These are phyloP conservation scores for Gortyna flavago DNA, from an alignment of 2,888 invertebrate species.

Conservation along the genomic window DNA sequence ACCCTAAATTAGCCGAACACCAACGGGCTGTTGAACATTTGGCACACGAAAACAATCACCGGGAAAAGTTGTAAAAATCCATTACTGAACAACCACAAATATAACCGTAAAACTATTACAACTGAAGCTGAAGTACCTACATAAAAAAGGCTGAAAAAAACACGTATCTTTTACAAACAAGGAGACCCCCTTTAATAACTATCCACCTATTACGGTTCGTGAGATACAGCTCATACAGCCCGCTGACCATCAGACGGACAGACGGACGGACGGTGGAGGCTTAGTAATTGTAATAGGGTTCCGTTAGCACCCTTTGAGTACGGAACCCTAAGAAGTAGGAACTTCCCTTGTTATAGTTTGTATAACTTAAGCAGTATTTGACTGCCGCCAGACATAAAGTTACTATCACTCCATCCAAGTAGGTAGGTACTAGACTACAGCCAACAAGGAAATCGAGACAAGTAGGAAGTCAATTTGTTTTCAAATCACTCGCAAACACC, in stretches of 20 bases:
- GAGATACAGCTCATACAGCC: too few relatives aligned
- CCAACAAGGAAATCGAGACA: conserved; percentile 21
- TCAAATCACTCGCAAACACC: conserved; percentile 10
- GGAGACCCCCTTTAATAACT: background rate
- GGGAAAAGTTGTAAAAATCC: background rate
- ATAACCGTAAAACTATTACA: background rate
- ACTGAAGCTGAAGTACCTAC: background rate
- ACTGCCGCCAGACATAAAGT: background rate
- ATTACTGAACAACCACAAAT: background rate
- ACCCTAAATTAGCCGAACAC: background rate
- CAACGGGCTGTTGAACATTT: conserved; percentile 14
- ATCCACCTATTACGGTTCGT: too few relatives aligned
- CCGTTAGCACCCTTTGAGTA: background rate
- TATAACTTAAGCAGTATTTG: background rate
- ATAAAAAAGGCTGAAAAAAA: background rate
- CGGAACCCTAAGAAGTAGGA: too few relatives aligned
- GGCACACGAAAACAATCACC: conserved; percentile 12
- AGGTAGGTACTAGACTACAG: too few relatives aligned
- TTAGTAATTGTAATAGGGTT: background rate
- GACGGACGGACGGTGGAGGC: too few relatives aligned
- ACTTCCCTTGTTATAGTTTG: background rate
- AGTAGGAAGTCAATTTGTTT: conserved; percentile 17
- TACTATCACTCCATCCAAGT: background rate
- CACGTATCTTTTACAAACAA: background rate
- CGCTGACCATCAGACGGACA: background rate